Conservation (phyloP, 2,888 invertebrate genomes). For the Trichopria drosophilae region DNA sequence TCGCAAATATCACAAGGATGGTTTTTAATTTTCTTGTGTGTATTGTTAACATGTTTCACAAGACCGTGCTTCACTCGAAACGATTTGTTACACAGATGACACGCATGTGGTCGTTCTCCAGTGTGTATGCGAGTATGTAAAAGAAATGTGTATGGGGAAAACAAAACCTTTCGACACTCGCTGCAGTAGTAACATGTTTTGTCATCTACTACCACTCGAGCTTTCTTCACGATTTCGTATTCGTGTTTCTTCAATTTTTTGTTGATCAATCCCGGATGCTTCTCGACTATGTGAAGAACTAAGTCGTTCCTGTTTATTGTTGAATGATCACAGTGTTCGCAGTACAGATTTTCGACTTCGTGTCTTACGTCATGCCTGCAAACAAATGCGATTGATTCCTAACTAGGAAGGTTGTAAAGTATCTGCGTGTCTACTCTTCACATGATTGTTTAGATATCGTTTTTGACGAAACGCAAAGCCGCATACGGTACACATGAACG, state of each 20-base stretch:
- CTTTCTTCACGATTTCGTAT: slow-evolving; percentile 10
- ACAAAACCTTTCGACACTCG: slow-evolving; percentile 64
- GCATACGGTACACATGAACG: slow-evolving; percentile 59
- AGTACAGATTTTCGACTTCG: no score
- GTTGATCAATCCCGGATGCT: no score
- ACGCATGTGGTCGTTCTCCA: slow-evolving; percentile 44
- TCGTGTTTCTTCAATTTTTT: slow-evolving; percentile 1
- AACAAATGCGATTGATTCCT: no score
- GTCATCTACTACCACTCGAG: slow-evolving; percentile 55
- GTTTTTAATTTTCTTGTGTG: slow-evolving; percentile 46
- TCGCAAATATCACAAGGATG: slow-evolving; percentile 49
- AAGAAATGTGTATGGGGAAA: slow-evolving; percentile 61
- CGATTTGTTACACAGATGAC: slow-evolving; percentile 49
- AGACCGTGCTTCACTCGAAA: slow-evolving; percentile 49
- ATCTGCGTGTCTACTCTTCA: slow-evolving; percentile 60
- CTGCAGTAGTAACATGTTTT: slow-evolving; percentile 63
- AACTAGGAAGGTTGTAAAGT: no score
- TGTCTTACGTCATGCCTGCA: neutral
- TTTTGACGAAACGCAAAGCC: slow-evolving; percentile 61
- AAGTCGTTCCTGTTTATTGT: neutral
- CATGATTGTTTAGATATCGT: slow-evolving; percentile 62
- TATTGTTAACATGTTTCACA: slow-evolving; percentile 47
- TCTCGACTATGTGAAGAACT: slow-evolving; percentile 8
- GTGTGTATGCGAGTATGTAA: slow-evolving; percentile 44
- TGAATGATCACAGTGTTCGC: no score